phyloP scores from a whole-genome alignment of 2,888 invertebrate genomes.

The Nycteola revayana region DNA sequence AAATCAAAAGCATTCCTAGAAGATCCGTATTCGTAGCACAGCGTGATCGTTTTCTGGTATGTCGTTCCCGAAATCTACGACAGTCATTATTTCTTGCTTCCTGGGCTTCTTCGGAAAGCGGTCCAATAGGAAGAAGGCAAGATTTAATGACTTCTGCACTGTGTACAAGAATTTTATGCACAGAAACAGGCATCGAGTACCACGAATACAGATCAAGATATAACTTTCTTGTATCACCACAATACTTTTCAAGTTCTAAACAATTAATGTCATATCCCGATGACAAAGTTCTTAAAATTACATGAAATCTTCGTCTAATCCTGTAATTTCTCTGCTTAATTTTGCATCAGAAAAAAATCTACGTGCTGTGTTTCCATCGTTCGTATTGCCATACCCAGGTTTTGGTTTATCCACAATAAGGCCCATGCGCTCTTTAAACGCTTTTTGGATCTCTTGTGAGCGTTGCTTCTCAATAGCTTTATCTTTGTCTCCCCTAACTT shows the following conservation, averaged over 20 bases:
- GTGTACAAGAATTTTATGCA: slow-evolving; percentile 15
- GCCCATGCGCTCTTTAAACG: slow-evolving; percentile 7
- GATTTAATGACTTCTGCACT: slow-evolving; percentile 6
- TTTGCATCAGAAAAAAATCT: slow-evolving; percentile 9
- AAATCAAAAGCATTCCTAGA: slow-evolving; percentile 7
- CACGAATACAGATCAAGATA: slow-evolving; percentile 17
- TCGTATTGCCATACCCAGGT: slow-evolving; percentile 10
- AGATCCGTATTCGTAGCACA: slow-evolving; percentile 11
- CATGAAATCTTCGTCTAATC: slow-evolving; percentile 8
- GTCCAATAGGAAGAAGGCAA: slow-evolving; percentile 4
- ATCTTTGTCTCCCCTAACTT: slow-evolving; percentile 3
- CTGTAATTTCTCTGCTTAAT: slow-evolving; percentile 8
- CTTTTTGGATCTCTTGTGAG: slow-evolving; percentile 4
- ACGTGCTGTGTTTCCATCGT: slow-evolving; percentile 14
- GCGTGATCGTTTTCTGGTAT: slow-evolving; percentile 13
- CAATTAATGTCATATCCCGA: slow-evolving; percentile 12
- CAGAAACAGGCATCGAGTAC: slow-evolving; percentile 18
- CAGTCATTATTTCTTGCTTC: slow-evolving; percentile 17
- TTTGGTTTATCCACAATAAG: slow-evolving; percentile 14
- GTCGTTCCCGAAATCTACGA: slow-evolving; percentile 13
- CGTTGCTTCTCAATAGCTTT: slow-evolving; percentile 4
- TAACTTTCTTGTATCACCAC: slow-evolving; percentile 8
- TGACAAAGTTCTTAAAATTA: slow-evolving; percentile 9
- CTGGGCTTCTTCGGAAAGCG: slow-evolving; percentile 9
- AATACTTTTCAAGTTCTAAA: slow-evolving; percentile 8